phyloP scores from a whole-genome alignment of 2,797 vertebrate genomes.

The Sciaenops ocellatus region DNA sequence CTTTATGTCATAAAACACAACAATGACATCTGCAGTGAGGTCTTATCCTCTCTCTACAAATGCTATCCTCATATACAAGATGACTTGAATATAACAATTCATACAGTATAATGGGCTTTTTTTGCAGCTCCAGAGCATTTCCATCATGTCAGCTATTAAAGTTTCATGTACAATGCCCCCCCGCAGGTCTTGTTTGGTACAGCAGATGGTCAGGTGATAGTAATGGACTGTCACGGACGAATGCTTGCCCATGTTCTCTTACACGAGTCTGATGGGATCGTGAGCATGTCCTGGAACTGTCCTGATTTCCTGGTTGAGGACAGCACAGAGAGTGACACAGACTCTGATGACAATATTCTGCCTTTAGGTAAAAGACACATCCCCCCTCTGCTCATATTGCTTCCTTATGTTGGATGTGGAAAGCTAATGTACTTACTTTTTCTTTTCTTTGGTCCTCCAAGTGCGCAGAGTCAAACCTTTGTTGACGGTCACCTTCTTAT shows the following conservation, averaged over 20 bases:
- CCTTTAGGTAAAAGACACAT: constrained; percentile 87
- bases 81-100: neutral
- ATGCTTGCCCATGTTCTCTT: constrained; percentile 98
- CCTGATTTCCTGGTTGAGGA: constrained; percentile 98
- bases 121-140: constrained; percentile 16
- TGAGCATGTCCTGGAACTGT: constrained; percentile 99
- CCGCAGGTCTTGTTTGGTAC: constrained; percentile 96
- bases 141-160: constrained; percentile 36
- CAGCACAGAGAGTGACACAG: constrained; percentile 97
- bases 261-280: constrained; percentile 96
- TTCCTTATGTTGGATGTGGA: neutral
- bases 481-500: constrained; percentile 98
- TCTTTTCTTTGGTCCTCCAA: constrained; percentile 44
- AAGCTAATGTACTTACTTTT: constrained; percentile 8
- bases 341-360: constrained; percentile 94
- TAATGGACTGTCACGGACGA: constrained; percentile 99
- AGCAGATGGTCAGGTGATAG: constrained; percentile 98
- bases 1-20: neutral
- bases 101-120: neutral
- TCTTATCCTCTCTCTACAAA: neutral
- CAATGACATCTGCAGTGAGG: neutral
- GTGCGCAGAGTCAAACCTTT: constrained; percentile 94
- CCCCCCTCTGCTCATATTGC: neutral
- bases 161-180: constrained; percentile 42
- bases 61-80: neutral